These are phyloP conservation scores for Jaculus jaculus DNA, from an alignment of 2,113 vertebrate genomes.

Conservation along the genomic window DNA sequence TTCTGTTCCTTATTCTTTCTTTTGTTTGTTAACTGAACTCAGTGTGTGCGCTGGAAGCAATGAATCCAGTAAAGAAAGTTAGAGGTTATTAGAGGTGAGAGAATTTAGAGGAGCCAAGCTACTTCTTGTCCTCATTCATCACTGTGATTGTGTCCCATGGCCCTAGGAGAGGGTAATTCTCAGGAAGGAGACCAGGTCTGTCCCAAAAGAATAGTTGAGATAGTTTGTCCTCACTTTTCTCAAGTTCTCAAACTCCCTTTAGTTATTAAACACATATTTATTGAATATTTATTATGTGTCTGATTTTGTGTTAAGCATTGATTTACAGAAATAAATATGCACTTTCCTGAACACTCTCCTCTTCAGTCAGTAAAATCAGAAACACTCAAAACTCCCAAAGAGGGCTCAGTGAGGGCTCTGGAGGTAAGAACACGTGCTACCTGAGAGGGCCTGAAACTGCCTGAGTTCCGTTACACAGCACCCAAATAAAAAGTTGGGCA, in stretches of 20 bases:
- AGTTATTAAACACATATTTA: too few species aligned
- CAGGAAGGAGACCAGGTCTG: neutral
- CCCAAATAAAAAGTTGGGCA: too few species aligned
- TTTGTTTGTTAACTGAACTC: too few species aligned
- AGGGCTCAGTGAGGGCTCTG: too few species aligned
- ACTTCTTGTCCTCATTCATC: neutral
- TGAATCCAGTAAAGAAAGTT: neutral
- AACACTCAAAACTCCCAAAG: neutral
- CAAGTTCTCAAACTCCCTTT: conserved; percentile 10
- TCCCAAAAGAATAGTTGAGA: conserved; percentile 1
- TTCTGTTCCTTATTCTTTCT: too few species aligned
- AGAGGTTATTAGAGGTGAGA: neutral
- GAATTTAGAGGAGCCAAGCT: neutral
- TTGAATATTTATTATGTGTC: too few species aligned
- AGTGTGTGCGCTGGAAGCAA: neutral
- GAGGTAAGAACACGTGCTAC: too few species aligned
- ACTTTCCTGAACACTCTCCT: neutral
- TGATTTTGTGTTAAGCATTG: conserved; percentile 13
- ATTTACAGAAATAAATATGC: conserved; percentile 16
- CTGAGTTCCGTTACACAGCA: too few species aligned
- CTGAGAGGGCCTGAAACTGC: too few species aligned
- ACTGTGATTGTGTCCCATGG: neutral
- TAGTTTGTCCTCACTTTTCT: conserved; percentile 13
- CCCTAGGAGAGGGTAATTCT: neutral
- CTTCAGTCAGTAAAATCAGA: neutral